Evolutionary conservation across 2,888 invertebrate species (phyloP), one percentile per base, ranked within the genome.

Genomic region (Ophonus ardosiacus): DNA sequence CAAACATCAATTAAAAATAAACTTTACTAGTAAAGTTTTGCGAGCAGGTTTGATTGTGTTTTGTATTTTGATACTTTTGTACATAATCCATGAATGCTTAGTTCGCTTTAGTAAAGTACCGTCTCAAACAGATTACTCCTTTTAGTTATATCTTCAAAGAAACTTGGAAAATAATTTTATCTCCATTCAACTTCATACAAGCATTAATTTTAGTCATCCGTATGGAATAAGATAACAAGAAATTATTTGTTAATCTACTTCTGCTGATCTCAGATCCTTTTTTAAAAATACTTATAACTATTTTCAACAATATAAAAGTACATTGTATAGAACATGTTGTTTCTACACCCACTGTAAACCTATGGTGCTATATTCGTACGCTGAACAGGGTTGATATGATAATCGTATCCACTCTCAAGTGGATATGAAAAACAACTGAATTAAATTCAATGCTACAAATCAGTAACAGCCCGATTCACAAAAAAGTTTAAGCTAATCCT

Each of bases 1-100:
- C 59, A 59, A 59, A 59, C 59, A 59, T 59, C 17, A 59, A 59
- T 17, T 59, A 17, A 59, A 59, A 59, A 59, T n/a, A 59, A 59
- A 15, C 43, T 51, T 51, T 51, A 8, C 6, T 51, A 51, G 43
- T 51, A 51, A 51, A 51, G 43, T 51, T 51, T 51, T 51, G 43
- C 10, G 13, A 51, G 43, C 43, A 2, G 1, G 43, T 51, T 51
- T 51, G 43, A 51, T 51, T 51, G 43, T 51, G 43, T 51, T 51
- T 8, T 3, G 13, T 51, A 13, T 10, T 51, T 51, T 51, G 31
- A 31, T 31, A 31, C 6, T 31, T 31, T 6, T 13, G 43, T 51
- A 51, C 8, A 51, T 51, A 51, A 51, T 8, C 6, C 43, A 51
- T 31, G 31, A 31, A 51, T 51, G 31, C 43, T 51, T 51, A 51